A percentile compares a stretch with the other conserved stretches of the same genome.
These are phyloP conservation scores for Nemotelus nigrinus DNA, from an alignment of 2,888 invertebrate genomes.

Conservation along the genomic window DNA sequence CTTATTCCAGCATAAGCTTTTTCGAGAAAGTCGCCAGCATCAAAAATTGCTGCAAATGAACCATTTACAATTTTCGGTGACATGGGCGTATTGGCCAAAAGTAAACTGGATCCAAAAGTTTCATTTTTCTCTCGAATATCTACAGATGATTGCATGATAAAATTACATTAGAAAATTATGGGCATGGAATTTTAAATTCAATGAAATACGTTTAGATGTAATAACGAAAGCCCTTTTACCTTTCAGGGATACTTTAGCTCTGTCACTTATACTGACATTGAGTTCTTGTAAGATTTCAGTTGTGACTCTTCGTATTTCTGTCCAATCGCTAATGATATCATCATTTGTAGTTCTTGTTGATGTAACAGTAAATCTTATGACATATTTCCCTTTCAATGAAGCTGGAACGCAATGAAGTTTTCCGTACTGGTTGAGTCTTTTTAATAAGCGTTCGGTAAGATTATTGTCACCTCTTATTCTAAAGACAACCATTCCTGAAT, in stretches of 20 bases:
- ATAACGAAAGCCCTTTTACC: slow-evolving; percentile 67
- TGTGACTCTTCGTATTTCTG: slow-evolving; percentile 80
- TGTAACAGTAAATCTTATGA: slow-evolving; percentile 91
- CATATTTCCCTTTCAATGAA: slow-evolving; percentile 87
- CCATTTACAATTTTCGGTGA: slow-evolving; percentile 97
- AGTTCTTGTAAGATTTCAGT: slow-evolving; percentile 75
- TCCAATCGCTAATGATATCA: slow-evolving; percentile 86
- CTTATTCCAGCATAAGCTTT: slow-evolving; percentile 64
- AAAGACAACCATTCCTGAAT: slow-evolving; percentile 85
- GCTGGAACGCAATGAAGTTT: slow-evolving; percentile 95
- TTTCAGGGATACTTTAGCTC: slow-evolving; percentile 78
- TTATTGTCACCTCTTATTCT: slow-evolving; percentile 86
- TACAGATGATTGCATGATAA: slow-evolving; percentile 56
- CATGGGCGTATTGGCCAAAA: slow-evolving; percentile 94
- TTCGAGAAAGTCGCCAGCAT: slow-evolving; percentile 67
- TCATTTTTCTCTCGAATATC: slow-evolving; percentile 86
- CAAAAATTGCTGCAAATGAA: slow-evolving; percentile 91
- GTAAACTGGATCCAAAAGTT: slow-evolving; percentile 91
- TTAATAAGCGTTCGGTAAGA: slow-evolving; percentile 87
- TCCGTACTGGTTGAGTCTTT: slow-evolving; percentile 86
- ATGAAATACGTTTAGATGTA: neutral
- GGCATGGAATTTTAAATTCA: neutral
- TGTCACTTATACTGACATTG: slow-evolving; percentile 68
- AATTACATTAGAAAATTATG: neutral
- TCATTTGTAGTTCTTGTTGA: slow-evolving; percentile 84